Evolutionary conservation across 2,888 invertebrate genomes (phyloP).

Genomic region (Leptura quadrifasciata): DNA sequence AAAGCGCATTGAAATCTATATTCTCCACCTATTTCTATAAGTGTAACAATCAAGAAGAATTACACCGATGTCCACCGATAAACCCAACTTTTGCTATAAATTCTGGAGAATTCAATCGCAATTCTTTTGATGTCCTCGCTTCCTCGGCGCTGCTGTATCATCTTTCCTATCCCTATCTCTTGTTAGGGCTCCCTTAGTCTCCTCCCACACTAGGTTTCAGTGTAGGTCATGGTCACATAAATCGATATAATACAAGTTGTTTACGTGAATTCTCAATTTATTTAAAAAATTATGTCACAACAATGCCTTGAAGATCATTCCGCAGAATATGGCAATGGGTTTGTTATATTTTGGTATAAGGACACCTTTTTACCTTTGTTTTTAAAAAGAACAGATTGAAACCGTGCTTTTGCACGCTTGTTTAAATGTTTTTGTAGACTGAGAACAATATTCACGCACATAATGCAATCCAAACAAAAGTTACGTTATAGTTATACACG

Average conservation of each 20-base stretch:
- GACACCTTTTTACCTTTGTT: slow-evolving; percentile 42
- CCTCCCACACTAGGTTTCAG: slow-evolving; percentile 30
- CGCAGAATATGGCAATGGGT: slow-evolving; percentile 35
- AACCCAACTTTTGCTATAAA: background rate
- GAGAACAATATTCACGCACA: slow-evolving; percentile 38
- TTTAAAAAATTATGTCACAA: slow-evolving; percentile 38
- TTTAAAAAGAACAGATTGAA: slow-evolving; percentile 36
- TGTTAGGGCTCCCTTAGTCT: slow-evolving; percentile 15
- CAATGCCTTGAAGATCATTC: slow-evolving; percentile 40
- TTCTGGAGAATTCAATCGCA: background rate
- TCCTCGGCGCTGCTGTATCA: slow-evolving; percentile 17
- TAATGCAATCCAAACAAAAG: slow-evolving; percentile 15
- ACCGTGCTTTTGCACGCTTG: slow-evolving; percentile 39
- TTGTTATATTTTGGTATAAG: slow-evolving; percentile 40
- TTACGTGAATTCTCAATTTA: slow-evolving; percentile 32
- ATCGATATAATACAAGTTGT: slow-evolving; percentile 45
- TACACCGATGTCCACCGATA: background rate
- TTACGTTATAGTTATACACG: slow-evolving; percentile 2
- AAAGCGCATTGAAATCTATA: too few relatives aligned
- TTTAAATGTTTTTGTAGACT: slow-evolving; percentile 30
- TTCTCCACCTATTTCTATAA: too few relatives aligned
- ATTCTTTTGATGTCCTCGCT: background rate
- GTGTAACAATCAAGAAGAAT: background rate
- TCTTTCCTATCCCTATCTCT: slow-evolving; percentile 16
- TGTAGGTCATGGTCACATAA: slow-evolving; percentile 44